Conservation (phyloP, 2,888 invertebrate species). For the Athetis lepigone region DNA sequence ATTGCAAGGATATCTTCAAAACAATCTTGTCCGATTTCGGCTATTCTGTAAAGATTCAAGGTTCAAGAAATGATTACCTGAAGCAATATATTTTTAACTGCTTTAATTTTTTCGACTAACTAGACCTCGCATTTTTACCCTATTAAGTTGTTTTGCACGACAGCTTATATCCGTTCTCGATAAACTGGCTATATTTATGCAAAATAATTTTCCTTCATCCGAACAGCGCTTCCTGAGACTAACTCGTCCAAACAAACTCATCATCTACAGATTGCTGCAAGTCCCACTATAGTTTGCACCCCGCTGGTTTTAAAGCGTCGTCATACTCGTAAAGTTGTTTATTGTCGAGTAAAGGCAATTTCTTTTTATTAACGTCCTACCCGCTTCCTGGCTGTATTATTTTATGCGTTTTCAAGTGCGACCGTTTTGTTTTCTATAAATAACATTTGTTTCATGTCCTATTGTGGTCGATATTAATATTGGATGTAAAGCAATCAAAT, state of each 20-base stretch:
- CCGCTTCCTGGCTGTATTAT: slow-evolving; percentile 74
- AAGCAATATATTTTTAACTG: background rate
- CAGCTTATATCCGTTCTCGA: too few species aligned
- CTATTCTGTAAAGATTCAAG: background rate
- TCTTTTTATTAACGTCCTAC: slow-evolving; percentile 75
- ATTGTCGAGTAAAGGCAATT: slow-evolving; percentile 77
- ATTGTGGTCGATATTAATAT: slow-evolving; percentile 26
- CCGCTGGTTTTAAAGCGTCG: slow-evolving; percentile 45
- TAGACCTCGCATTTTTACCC: too few species aligned
- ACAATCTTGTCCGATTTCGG: background rate
- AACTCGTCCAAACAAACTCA: too few species aligned
- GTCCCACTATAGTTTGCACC: slow-evolving; percentile 2
- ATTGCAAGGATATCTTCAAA: background rate
- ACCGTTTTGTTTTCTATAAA: slow-evolving; percentile 56
- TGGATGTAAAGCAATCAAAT: background rate
- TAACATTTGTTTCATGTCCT: slow-evolving; percentile 41
- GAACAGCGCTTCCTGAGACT: too few species aligned
- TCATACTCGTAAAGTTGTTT: slow-evolving; percentile 78
- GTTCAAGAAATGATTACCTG: background rate
- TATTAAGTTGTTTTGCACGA: too few species aligned
- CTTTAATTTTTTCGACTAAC: background rate
- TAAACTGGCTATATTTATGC: too few species aligned
- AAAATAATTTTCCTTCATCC: too few species aligned
- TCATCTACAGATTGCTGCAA: background rate
- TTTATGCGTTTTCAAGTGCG: slow-evolving; percentile 61